Evolutionary conservation across 2,113 vertebrate species (phyloP).

Genomic region (Xenopus laevis): DNA sequence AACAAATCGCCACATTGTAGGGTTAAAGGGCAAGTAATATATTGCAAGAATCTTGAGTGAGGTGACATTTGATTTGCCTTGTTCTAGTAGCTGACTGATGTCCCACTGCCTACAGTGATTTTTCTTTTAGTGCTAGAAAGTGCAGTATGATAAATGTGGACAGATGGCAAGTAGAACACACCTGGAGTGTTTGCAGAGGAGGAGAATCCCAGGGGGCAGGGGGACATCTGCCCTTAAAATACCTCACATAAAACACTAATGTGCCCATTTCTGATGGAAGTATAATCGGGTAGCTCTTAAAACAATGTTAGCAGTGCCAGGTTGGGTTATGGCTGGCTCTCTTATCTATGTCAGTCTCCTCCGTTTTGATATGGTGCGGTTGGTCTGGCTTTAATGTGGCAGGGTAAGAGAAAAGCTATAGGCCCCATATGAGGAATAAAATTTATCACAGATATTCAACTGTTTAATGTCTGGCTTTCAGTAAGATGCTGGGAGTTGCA

Average conservation of each 20-base stretch:
- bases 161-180: conserved; percentile 40
- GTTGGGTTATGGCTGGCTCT: too few relatives aligned
- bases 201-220: conserved; percentile 12
- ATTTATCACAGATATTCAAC: too few relatives aligned
- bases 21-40: neutral
- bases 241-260: conserved; percentile 18
- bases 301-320: neutral
- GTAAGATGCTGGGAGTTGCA: too few relatives aligned
- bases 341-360: too few relatives aligned
- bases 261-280: neutral
- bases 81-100: conserved; percentile 1
- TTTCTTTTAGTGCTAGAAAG: conserved; percentile 36
- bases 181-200: conserved; percentile 31
- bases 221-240: conserved; percentile 36
- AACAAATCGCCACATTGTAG: neutral
- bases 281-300: neutral
- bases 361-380: too few relatives aligned
- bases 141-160: conserved; percentile 37
- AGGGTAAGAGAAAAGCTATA: too few relatives aligned
- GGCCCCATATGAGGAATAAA: too few relatives aligned
- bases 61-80: conserved; percentile 18
- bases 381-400: too few relatives aligned
- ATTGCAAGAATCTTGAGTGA: conserved; percentile 1
- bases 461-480: too few relatives aligned
- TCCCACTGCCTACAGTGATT: conserved; percentile 22